Percentiles rank a stretch among this genome's conserved stretches.
These are phyloP conservation scores for Oreotragus oreotragus DNA, from an alignment of 2,113 vertebrate genomes.

Conservation along the genomic window DNA sequence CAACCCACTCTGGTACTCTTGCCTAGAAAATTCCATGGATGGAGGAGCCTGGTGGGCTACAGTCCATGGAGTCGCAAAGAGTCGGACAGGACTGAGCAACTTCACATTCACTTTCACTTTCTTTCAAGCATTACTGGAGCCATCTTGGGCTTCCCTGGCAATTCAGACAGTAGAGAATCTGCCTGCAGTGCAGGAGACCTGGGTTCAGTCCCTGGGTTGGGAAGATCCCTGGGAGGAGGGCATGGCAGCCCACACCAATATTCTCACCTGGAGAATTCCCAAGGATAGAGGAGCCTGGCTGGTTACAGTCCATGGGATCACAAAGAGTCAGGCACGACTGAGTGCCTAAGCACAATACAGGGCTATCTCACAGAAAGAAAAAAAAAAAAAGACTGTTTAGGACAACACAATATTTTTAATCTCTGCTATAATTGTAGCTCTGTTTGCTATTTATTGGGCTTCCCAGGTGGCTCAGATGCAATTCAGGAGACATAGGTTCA, in stretches of 20 bases:
- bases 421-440: background rate
- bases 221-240: background rate
- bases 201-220: background rate
- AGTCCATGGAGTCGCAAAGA: background rate
- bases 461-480: background rate
- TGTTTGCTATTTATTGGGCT: background rate
- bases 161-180: background rate
- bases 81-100: fast-evolving
- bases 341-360: background rate
- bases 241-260: background rate
- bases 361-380: background rate
- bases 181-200: background rate
- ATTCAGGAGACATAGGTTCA: background rate
- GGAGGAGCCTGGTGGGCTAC: background rate
- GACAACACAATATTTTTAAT: background rate
- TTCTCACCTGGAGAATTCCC: background rate
- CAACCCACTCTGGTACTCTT: background rate
- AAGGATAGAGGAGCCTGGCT: background rate
- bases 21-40: background rate
- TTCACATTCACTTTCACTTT: too few relatives aligned
- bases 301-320: background rate
- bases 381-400: background rate
- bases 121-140: background rate
- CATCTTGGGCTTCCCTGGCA: background rate
- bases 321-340: background rate